phyloP scores from a whole-genome alignment of 1,140 invertebrate species.

The Araneus ventricosus region DNA sequence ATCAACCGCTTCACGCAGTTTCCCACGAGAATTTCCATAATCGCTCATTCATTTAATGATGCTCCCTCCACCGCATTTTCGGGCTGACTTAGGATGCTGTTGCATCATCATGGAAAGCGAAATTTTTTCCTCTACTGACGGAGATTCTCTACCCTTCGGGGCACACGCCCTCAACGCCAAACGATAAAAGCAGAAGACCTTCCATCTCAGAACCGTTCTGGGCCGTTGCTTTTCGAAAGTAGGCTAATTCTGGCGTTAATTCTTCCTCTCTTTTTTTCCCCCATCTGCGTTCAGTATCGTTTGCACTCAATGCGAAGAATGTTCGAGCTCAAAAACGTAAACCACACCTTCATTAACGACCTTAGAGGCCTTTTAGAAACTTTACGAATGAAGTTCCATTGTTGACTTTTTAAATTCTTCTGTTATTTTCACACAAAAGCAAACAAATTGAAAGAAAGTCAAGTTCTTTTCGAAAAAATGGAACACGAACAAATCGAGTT shows the following conservation, averaged over 20 bases:
- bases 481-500: not conserved
- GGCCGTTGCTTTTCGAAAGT: slow-evolving; percentile 52
- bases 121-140: not conserved
- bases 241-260: slow-evolving; percentile 58
- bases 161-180: slow-evolving; percentile 7
- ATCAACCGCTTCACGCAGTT: not conserved
- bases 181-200: slow-evolving; percentile 51
- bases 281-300: not conserved
- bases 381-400: not conserved
- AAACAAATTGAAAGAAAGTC: not conserved
- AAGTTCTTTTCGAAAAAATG: not conserved
- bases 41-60: not conserved
- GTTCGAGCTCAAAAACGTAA: not conserved
- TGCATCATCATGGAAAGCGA: not conserved
- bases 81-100: not conserved
- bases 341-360: slow-evolving; percentile 32
- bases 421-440: not conserved
- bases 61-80: not conserved
- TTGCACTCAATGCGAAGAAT: not conserved
- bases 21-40: slow-evolving; percentile 34
- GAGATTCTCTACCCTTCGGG: slow-evolving; percentile 23
- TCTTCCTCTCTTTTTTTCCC: not conserved
- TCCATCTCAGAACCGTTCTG: slow-evolving; percentile 49
- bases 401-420: slow-evolving; percentile 9
- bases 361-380: not conserved